A percentile compares a stretch with the other conserved stretches of the same genome.
phyloP scores from a whole-genome alignment of 2,888 invertebrate species.

The Netelia virgata region DNA sequence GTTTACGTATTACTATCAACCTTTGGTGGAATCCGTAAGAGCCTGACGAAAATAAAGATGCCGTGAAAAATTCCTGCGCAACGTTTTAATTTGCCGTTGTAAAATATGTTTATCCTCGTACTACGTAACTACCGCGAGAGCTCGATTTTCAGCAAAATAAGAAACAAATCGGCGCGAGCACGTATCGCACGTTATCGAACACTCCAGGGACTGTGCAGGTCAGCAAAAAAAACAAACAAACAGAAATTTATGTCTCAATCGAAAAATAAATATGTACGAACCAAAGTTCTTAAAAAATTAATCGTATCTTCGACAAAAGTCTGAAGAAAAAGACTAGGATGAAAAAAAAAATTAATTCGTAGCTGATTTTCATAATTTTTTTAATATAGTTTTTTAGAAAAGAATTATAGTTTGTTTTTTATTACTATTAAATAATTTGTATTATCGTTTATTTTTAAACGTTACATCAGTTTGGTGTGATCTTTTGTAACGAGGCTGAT shows the following conservation, averaged over 20 bases:
- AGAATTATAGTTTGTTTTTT: background rate
- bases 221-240: slow-evolving; percentile 1
- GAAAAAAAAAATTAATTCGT: too few species aligned
- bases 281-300: background rate
- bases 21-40: background rate
- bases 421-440: background rate
- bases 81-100: slow-evolving; percentile 49
- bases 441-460: background rate
- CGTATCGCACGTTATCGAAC: too few species aligned
- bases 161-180: slow-evolving; percentile 1
- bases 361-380: too few species aligned
- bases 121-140: slow-evolving; percentile 17
- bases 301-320: too few species aligned
- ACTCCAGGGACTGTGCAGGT: too few species aligned
- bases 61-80: slow-evolving; percentile 23
- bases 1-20: background rate
- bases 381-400: too few species aligned
- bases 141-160: slow-evolving; percentile 30
- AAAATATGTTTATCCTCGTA: slow-evolving; percentile 24
- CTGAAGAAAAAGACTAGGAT: too few species aligned
- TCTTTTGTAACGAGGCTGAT: background rate
- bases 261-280: background rate
- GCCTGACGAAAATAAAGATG: slow-evolving; percentile 50
- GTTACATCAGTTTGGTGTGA: background rate
- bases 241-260: background rate